A percentile compares a stretch with the other conserved stretches of the same genome.
Evolutionary conservation across 2,113 vertebrate genomes (phyloP).

Genomic region (Eretmochelys imbricata): DNA sequence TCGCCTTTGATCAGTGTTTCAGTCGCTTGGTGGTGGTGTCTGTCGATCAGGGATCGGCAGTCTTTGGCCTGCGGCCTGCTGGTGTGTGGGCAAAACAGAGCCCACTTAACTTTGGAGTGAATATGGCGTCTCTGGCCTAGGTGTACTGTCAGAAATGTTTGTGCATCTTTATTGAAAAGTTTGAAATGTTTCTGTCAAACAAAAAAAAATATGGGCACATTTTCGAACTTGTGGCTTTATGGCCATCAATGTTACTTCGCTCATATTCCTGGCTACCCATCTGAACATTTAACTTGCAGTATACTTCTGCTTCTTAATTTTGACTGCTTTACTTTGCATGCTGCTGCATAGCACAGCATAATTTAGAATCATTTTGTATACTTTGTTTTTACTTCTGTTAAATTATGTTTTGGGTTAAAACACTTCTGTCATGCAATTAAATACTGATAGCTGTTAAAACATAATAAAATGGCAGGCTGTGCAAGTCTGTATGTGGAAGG

Average conservation of each 20-base stretch:
- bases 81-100: no score
- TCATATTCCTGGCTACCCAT: background rate
- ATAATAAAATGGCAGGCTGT: background rate
- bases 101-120: background rate
- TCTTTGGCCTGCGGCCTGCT: no score
- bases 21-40: no score
- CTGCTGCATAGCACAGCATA: no score
- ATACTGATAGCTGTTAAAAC: background rate
- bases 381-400: no score
- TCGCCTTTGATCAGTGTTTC: no score
- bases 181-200: background rate
- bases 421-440: background rate
- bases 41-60: no score
- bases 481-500: background rate
- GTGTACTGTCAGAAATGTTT: background rate
- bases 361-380: background rate
- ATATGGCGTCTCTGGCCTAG: background rate
- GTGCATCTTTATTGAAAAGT: background rate
- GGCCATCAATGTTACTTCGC: background rate
- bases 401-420: no score
- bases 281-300: background rate
- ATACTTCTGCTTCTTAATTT: background rate
- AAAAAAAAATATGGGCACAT: fast-evolving
- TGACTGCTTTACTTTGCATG: background rate
- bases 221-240: background rate